A percentile compares a stretch with the other conserved stretches of the same genome.
Conservation (phyloP, 2,797 vertebrate species). For the Neosalanx taihuensis region DNA sequence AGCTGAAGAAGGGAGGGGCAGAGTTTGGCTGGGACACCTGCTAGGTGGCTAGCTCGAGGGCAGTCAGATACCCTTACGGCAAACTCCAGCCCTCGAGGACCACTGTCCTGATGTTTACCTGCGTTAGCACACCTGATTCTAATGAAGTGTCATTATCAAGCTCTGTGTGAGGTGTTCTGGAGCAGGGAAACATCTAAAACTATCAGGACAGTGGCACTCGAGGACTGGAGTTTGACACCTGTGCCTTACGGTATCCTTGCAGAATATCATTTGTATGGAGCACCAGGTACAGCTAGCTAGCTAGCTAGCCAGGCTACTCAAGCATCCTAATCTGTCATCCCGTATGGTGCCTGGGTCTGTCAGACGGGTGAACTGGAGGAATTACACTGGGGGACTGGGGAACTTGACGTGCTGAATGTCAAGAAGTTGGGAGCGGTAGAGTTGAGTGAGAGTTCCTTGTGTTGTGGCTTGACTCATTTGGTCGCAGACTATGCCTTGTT, state of each 20-base stretch:
- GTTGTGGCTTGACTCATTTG: constrained; percentile 9
- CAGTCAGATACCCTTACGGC: not conserved
- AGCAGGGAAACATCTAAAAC: too few relatives aligned
- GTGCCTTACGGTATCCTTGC: constrained; percentile 4
- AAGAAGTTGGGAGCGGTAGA: not conserved
- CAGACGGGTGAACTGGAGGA: not conserved
- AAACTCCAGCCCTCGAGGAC: too few relatives aligned
- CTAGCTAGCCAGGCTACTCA: not conserved
- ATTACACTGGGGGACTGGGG: not conserved
- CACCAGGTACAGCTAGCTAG: not conserved
- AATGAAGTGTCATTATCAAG: too few relatives aligned
- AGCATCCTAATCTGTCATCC: constrained; percentile 27
- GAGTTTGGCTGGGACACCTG: not conserved
- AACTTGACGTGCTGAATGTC: not conserved
- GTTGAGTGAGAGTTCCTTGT: not conserved
- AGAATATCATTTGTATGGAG: not conserved
- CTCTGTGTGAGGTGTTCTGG: too few relatives aligned
- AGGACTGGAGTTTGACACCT: too few relatives aligned
- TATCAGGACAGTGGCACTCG: too few relatives aligned
- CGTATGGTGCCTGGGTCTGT: constrained; percentile 5
- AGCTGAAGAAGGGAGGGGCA: not conserved
- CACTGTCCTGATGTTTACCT: too few relatives aligned
- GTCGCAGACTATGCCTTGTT: not conserved
- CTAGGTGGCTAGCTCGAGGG: not conserved
- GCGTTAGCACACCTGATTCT: too few relatives aligned